Base-by-base conservation (phyloP, 2,113 vertebrate genomes). In the Lophius piscatorius region DNA sequence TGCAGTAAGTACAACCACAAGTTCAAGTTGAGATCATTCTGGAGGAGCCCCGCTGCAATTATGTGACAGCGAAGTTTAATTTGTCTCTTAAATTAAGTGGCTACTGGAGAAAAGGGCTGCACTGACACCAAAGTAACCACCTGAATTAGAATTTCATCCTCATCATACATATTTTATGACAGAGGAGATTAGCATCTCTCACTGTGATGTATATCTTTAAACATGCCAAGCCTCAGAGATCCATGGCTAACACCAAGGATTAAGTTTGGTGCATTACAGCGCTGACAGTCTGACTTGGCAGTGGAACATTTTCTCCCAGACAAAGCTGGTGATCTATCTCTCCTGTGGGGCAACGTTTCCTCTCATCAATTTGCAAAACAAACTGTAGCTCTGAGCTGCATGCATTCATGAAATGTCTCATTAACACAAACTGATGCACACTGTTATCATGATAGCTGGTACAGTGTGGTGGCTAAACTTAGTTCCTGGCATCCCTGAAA, bases 321-420 rank as follows among this genome's bases (percentile, higher is more conserved):
- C 42, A 76, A 61, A 47, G 62, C 60, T 42, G 40, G 40, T 65
- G 52, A 74, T 80, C 56, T 63, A 49, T 28, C 50, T 59, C 55
- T 67, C 45, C 33, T 76, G 54, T 41, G 58, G 13, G 54, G 33
- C 47, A 40, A 35, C 58, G 51, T 54, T 70, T 74, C 61, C 64
- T 74, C 47, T 52, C 21, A 58, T 68, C 63, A 75, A 61, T 65
- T 73, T 42, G 33, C 52, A 60, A 65, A 61, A 81, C 50, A 69
- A 59, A 51, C 31, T 63, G 42, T 38, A 51, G 22, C 24, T 26
- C 46, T 55, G 64, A 69, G 48, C 22, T 40, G 13, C 69, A 81
- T 69, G 68, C 58, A 74, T 88, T 78, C 49, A 76, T 91, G 81
- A 74, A 64, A 70, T 86, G 80, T 87, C 75, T 89, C 87, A 87